A percentile compares a stretch with the other conserved stretches of the same genome.
phyloP scores from a whole-genome alignment of 2,888 invertebrate species.

The Trachelus troglodyta region DNA sequence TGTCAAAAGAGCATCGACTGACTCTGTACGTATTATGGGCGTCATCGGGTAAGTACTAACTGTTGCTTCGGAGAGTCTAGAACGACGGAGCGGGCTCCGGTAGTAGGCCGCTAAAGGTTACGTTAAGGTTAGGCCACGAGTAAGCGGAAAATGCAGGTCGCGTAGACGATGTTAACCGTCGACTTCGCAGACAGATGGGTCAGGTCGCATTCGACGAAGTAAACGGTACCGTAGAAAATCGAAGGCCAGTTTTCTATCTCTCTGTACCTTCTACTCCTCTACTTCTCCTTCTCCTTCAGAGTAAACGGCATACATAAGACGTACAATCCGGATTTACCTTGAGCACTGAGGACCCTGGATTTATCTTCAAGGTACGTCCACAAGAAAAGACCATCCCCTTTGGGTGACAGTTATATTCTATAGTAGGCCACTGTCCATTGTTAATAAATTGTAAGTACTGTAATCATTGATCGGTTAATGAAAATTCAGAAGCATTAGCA shows the following conservation, averaged over 20 bases:
- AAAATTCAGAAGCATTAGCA: not conserved
- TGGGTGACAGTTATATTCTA: not conserved
- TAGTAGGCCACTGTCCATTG: not conserved
- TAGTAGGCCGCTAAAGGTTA: not conserved
- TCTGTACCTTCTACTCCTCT: not conserved
- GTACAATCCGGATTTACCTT: conserved; percentile 19
- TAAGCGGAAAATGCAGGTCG: conserved; percentile 29
- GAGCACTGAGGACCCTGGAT: not conserved
- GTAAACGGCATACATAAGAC: conserved; percentile 7
- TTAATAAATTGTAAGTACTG: not conserved
- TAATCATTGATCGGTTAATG: not conserved
- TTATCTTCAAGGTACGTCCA: not conserved
- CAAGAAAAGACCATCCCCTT: not conserved
- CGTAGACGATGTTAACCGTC: conserved; percentile 14
- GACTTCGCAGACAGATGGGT: conserved; percentile 25
- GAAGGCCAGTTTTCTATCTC: not conserved
- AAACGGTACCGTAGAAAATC: conserved; percentile 29
- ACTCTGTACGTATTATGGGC: not conserved
- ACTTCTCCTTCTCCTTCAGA: not conserved
- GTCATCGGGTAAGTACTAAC: not conserved
- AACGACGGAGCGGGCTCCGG: not conserved
- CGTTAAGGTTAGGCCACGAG: conserved; percentile 5
- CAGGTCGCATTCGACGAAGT: conserved; percentile 30
- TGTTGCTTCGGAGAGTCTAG: not conserved
- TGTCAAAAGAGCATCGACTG: not conserved